Percentiles rank a stretch among this genome's conserved stretches.
These are phyloP conservation scores for Danio tinwini DNA, from an alignment of 2,797 vertebrate genomes.

Conservation along the genomic window DNA sequence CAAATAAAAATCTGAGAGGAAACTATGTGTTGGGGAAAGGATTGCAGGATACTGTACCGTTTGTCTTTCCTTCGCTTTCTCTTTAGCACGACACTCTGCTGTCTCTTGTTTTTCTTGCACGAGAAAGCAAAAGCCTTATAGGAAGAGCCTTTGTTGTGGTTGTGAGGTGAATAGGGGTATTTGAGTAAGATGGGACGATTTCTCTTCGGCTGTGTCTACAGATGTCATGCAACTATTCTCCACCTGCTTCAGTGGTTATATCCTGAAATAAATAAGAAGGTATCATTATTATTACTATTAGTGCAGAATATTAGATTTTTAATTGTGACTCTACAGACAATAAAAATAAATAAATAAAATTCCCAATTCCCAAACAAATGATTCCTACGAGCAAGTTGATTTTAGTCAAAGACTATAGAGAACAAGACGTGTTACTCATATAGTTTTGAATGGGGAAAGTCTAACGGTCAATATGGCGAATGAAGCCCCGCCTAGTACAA, in stretches of 20 bases:
- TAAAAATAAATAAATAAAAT: background rate
- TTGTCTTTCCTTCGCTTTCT: slow-evolving; percentile 51
- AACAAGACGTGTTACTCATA: no score
- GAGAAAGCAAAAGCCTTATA: slow-evolving; percentile 76
- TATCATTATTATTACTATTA: background rate
- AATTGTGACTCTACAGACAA: background rate
- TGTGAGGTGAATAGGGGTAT: slow-evolving; percentile 77
- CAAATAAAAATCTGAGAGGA: slow-evolving; percentile 72
- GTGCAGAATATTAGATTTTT: background rate
- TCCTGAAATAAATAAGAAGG: slow-evolving; percentile 1
- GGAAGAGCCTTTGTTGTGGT: slow-evolving; percentile 76
- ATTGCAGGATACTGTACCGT: slow-evolving; percentile 62
- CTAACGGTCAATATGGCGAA: no score
- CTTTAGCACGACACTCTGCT: background rate
- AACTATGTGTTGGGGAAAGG: slow-evolving; percentile 70
- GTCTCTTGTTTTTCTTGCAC: slow-evolving; percentile 67
- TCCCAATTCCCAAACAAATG: background rate
- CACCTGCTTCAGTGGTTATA: slow-evolving; percentile 48
- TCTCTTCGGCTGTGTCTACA: slow-evolving; percentile 64
- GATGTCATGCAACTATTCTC: slow-evolving; percentile 33
- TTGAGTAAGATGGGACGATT: slow-evolving; percentile 79
- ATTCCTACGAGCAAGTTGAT: background rate
- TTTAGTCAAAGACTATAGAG: no score
- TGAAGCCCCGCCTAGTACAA: no score
- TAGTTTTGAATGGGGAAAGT: no score